Percentiles rank a stretch among this genome's conserved stretches.
Evolutionary conservation across 2,888 invertebrate species (phyloP).

Genomic region (Melieria omissa): DNA sequence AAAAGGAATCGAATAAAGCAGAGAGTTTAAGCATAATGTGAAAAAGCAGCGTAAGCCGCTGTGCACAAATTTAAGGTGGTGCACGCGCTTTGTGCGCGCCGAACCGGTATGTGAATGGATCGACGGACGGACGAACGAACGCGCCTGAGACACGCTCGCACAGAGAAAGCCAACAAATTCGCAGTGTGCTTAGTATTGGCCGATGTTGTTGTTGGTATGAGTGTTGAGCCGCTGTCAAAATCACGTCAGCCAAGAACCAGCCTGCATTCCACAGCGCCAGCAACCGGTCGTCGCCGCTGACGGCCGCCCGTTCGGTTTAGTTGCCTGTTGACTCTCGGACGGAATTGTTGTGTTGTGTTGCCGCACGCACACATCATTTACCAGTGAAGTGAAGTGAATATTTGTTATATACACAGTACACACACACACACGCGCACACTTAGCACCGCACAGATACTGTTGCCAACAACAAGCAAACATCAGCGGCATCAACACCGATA

Average conservation of each 20-base stretch:
- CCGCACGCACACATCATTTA: background rate
- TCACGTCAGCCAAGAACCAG: slow-evolving; percentile 31
- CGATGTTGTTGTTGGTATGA: background rate
- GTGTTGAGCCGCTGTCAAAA: slow-evolving; percentile 16
- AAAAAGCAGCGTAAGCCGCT: background rate
- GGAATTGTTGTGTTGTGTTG: slow-evolving; percentile 42
- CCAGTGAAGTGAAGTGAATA: no score
- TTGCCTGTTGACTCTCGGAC: slow-evolving; percentile 45
- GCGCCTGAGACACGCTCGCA: background rate
- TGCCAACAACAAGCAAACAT: no score
- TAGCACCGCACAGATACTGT: no score
- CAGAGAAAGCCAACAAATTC: slow-evolving; percentile 8
- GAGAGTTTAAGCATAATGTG: no score
- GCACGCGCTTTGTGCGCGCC: background rate
- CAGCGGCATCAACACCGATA: no score
- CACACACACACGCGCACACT: background rate
- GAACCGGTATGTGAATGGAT: no score
- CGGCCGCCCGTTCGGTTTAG: slow-evolving; percentile 34
- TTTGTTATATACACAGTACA: background rate
- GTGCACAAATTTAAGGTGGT: background rate
- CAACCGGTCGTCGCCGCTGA: slow-evolving; percentile 22
- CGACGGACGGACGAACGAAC: background rate
- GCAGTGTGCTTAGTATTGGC: background rate
- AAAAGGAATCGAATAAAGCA: no score
- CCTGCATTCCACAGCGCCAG: slow-evolving; percentile 26